phyloP scores from a whole-genome alignment of 2,888 invertebrate genomes.

The Epistrophella euchroma region DNA sequence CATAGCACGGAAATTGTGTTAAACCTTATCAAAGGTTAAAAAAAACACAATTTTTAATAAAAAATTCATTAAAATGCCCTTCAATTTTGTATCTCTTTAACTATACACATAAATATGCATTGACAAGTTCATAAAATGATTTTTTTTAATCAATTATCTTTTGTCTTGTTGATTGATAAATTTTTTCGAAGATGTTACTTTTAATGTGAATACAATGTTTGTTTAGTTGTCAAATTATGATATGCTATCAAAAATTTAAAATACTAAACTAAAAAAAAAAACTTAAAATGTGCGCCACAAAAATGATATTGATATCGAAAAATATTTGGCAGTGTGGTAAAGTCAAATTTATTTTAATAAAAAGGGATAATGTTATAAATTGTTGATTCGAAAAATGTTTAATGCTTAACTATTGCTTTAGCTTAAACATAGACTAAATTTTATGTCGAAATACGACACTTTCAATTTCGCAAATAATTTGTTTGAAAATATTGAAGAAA shows the following conservation, averaged over 20 bases:
- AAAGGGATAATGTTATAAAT: neutral
- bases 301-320: conserved; percentile 2
- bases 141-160: neutral
- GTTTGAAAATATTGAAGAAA: too few relatives aligned
- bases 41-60: neutral
- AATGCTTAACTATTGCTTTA: neutral
- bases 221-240: neutral
- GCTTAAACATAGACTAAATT: neutral
- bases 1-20: neutral
- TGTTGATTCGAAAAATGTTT: too few relatives aligned
- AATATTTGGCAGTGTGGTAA: neutral
- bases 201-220: conserved; percentile 20
- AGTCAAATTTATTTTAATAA: neutral
- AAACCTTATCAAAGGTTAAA: neutral
- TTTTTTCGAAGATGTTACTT: conserved; percentile 5
- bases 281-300: conserved; percentile 3
- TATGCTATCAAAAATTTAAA: neutral
- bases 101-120: neutral
- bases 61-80: neutral
- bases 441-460: too few relatives aligned
- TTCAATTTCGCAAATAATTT: too few relatives aligned
- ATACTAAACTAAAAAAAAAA: neutral
- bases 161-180: conserved; percentile 1
- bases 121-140: neutral
- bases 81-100: neutral